A percentile compares a stretch with the other conserved stretches of the same genome.
phyloP scores from a whole-genome alignment of 2,113 vertebrate species.

The Tenrec ecaudatus region DNA sequence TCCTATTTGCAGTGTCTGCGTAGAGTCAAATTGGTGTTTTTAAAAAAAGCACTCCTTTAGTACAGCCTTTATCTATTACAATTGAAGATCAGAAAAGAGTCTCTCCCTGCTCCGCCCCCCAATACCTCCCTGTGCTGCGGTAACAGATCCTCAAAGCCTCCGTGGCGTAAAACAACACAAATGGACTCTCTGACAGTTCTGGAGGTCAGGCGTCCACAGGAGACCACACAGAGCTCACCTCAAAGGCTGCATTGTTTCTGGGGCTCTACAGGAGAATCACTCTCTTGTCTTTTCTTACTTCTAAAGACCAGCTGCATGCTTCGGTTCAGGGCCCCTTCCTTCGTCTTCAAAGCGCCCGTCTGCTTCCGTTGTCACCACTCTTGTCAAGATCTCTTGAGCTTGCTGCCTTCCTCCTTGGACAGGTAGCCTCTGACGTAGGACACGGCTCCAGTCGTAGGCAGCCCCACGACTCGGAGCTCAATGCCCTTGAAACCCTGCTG shows the following conservation, averaged over 20 bases:
- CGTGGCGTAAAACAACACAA: not conserved
- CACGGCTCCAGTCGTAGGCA: too few species aligned
- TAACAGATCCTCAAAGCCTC: not conserved
- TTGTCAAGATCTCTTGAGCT: not conserved
- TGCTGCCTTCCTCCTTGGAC: not conserved
- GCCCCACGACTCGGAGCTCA: not conserved
- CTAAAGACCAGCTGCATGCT: not conserved
- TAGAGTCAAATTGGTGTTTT: not conserved
- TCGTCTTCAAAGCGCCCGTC: not conserved
- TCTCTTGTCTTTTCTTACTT: not conserved
- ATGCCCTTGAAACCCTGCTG: not conserved
- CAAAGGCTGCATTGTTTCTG: not conserved
- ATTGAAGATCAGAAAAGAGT: not conserved
- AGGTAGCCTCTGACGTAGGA: not conserved
- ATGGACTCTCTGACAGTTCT: slow-evolving; percentile 12
- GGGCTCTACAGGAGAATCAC: not conserved
- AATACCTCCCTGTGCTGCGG: not conserved
- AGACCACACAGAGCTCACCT: not conserved
- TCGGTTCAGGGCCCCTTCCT: not conserved
- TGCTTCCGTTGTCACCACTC: not conserved
- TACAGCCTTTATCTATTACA: not conserved
- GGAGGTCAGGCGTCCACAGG: not conserved
- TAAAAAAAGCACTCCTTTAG: not conserved
- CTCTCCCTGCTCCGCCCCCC: not conserved
- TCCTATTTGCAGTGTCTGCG: not conserved